phyloP scores from a whole-genome alignment of 2,113 vertebrate genomes.

The Seriola quinqueradiata region DNA sequence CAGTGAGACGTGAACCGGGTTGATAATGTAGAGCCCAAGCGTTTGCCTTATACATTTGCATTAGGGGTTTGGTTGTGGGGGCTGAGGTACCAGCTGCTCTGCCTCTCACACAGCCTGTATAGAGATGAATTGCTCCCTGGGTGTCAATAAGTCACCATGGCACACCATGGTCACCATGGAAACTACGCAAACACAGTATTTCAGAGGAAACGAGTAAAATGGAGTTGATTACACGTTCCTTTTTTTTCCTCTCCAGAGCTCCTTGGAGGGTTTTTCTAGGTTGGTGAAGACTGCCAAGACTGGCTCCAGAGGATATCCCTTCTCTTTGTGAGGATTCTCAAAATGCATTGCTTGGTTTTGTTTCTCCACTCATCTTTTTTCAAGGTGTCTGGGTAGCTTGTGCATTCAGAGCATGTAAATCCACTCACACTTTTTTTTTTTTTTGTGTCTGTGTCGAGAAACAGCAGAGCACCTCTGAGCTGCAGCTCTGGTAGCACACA shows the following conservation, averaged over 20 bases:
- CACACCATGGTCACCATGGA: constrained; percentile 79
- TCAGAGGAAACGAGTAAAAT: constrained; percentile 65
- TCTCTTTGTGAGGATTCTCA: constrained; percentile 7
- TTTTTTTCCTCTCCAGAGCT: constrained; percentile 38
- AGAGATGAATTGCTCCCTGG: constrained; percentile 74
- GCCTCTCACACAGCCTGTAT: constrained; percentile 76
- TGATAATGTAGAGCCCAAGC: constrained; percentile 27
- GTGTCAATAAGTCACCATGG: constrained; percentile 79
- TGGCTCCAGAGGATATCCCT: constrained; percentile 25
- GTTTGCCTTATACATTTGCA: constrained; percentile 66
- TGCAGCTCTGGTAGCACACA: constrained; percentile 12
- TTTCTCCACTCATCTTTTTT: neutral
- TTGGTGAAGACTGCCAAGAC: constrained; percentile 13
- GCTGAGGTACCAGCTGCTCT: constrained; percentile 78
- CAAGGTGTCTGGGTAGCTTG: constrained; percentile 19
- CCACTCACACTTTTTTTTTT: neutral
- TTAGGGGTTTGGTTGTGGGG: constrained; percentile 70
- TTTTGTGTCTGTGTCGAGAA: neutral
- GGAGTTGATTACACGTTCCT: constrained; percentile 66
- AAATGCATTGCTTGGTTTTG: neutral
- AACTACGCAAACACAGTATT: constrained; percentile 78
- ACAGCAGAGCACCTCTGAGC: constrained; percentile 1
- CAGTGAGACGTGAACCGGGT: constrained; percentile 23
- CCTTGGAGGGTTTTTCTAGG: constrained; percentile 9
- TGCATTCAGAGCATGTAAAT: neutral